These are phyloP conservation scores for Yponomeuta cagnagella DNA, from an alignment of 2,888 invertebrate genomes.

Conservation along the genomic window DNA sequence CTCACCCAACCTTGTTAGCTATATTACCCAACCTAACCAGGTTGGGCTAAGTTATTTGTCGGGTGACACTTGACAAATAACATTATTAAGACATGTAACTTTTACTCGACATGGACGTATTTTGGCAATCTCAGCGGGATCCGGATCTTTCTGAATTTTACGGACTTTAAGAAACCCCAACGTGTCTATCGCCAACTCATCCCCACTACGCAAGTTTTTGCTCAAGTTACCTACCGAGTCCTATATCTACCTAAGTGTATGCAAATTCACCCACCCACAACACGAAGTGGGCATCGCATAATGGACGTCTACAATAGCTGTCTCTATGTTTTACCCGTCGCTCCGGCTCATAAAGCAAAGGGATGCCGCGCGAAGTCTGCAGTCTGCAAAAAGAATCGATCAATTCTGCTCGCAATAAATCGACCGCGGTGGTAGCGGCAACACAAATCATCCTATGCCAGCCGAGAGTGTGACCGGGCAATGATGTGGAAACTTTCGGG, in stretches of 20 bases:
- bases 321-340: not conserved
- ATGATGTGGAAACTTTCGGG: conserved; percentile 35
- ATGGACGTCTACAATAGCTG: not conserved
- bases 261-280: not conserved
- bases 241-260: not conserved
- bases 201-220: too few relatives aligned
- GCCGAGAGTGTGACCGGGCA: conserved; percentile 33
- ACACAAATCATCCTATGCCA: conserved; percentile 35
- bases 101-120: too few relatives aligned
- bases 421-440: conserved; percentile 9
- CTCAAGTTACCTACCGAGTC: too few relatives aligned
- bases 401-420: conserved; percentile 14
- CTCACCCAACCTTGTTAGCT: too few relatives aligned
- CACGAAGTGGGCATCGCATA: not conserved
- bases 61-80: too few relatives aligned
- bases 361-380: not conserved
- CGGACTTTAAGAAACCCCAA: too few relatives aligned
- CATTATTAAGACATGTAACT: too few relatives aligned
- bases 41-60: too few relatives aligned
- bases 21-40: too few relatives aligned
- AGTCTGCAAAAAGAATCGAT: conserved; percentile 9
- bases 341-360: not conserved
- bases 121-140: too few relatives aligned
- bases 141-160: too few relatives aligned
- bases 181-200: too few relatives aligned